Evolutionary conservation across 2,888 invertebrate genomes (phyloP), one percentile per base, ranked within the genome.

Genomic region (Hybos culiciformis): DNA sequence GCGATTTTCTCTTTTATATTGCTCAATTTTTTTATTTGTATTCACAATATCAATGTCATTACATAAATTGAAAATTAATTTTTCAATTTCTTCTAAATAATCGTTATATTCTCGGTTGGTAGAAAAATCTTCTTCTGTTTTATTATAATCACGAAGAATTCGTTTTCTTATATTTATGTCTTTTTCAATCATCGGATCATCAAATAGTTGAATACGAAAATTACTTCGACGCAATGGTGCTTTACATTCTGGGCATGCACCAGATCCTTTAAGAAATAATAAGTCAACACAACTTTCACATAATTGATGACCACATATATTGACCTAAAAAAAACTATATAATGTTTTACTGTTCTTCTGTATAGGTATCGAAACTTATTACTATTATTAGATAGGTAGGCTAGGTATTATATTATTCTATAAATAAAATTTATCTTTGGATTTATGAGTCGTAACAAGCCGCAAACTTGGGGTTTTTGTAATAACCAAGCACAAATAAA

Each of bases 231-330:
- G 73, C 18, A 98, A 67, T 1, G 90, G 82, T 15, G 87, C 85
- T 59, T 81, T 79, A 67, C 97, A 97, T 60, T 93, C 90, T 1
- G 93, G 93, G 59, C 98, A 99, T 0, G 85, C 77, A 11, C 92
- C 96, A 24, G 94, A 90, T 29, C 93, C 98, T 78, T 97, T 93
- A 15, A 93, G 74, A 69, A 97, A 98, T 23, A 98, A 69, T 48
- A 94, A 72, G 62, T 96, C 94, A 26, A 98, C 94, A 70, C 97
- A 97, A 61, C 84, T 93, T 68, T 96, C 94, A 69, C 98, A 98
- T 55, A 98, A 70, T 31, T 92, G 86, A 71, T 98, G 98, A 23
- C 97, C 97, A 68, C 98, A 98, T 43, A 91, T 81, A 65, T 98
- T 98, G 48, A 97, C n/a, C n/a, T n/a, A n/a, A n/a, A n/a, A n/a